Conservation (phyloP, 2,888 invertebrate genomes). For the Cryptus armator region DNA sequence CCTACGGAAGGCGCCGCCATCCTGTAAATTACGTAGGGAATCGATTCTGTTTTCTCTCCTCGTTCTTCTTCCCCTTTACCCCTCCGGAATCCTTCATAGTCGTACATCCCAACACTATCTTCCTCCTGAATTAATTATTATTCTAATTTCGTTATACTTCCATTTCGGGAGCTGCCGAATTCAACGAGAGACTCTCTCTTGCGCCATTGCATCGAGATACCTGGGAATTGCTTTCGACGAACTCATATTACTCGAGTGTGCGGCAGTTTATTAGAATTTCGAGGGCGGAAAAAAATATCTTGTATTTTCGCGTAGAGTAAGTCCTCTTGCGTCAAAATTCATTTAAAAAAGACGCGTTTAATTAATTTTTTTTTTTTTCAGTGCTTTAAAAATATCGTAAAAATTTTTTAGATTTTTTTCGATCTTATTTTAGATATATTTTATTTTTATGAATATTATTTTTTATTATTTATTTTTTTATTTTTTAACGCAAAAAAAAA, state of each 20-base stretch:
- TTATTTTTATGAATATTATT: too few species aligned
- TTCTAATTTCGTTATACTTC: constrained; percentile 28
- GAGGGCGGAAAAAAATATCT: too few species aligned
- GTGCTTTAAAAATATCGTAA: too few species aligned
- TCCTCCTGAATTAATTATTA: constrained; percentile 23
- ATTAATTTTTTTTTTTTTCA: too few species aligned
- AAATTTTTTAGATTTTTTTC: too few species aligned
- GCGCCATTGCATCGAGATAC: not conserved
- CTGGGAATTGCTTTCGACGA: not conserved
- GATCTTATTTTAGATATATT: too few species aligned
- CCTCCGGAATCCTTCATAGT: not conserved
- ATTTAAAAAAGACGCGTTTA: too few species aligned
- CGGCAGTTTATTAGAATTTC: not conserved
- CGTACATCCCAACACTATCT: constrained; percentile 1
- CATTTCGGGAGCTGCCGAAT: not conserved
- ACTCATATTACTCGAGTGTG: not conserved
- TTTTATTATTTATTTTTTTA: too few species aligned
- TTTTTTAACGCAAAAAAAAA: too few species aligned
- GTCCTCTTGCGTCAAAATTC: too few species aligned
- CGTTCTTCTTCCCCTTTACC: not conserved
- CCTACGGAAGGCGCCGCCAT: not conserved
- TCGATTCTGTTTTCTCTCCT: constrained; percentile 9
- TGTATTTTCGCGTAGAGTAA: too few species aligned
- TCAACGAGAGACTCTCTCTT: not conserved
- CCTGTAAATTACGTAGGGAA: constrained; percentile 8